phyloP scores from a whole-genome alignment of 2,113 vertebrate genomes.

The Agelaius tricolor region DNA sequence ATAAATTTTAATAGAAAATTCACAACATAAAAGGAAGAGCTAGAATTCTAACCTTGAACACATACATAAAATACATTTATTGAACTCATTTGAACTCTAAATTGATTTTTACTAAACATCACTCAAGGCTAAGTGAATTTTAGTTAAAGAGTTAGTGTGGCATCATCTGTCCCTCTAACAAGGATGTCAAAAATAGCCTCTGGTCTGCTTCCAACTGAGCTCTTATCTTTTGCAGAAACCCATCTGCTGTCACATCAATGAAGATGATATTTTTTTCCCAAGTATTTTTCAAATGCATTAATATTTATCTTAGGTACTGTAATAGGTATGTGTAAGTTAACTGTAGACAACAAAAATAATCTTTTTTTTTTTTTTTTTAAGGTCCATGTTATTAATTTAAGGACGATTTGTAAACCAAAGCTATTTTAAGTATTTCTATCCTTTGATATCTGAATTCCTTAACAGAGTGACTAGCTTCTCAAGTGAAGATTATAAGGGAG shows the following conservation, averaged over 20 bases:
- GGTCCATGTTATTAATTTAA: not conserved
- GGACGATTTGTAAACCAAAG: not conserved
- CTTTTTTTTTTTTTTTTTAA: not conserved
- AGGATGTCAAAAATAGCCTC: slow-evolving; percentile 55
- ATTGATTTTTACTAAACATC: slow-evolving; percentile 65
- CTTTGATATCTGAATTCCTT: not conserved
- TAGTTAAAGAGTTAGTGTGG: slow-evolving; percentile 50
- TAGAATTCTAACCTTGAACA: slow-evolving; percentile 47
- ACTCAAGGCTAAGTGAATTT: slow-evolving; percentile 56
- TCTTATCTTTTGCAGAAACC: slow-evolving; percentile 59
- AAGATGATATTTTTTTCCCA: not conserved
- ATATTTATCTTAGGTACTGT: not conserved
- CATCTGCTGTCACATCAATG: slow-evolving; percentile 63
- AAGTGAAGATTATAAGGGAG: not conserved
- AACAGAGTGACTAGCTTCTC: not conserved
- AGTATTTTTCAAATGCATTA: slow-evolving; percentile 28
- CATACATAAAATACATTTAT: not conserved
- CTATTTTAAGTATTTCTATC: not conserved
- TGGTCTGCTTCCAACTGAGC: slow-evolving; percentile 51
- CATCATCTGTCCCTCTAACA: slow-evolving; percentile 66
- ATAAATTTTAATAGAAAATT: not conserved
- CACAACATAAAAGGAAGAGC: not conserved
- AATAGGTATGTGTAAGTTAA: not conserved
- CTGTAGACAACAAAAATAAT: not conserved
- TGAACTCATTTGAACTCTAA: slow-evolving; percentile 63